Evolutionary conservation across 2,888 invertebrate genomes (phyloP), one percentile per base, ranked within the genome.

Genomic region (Cephus pulcher): DNA sequence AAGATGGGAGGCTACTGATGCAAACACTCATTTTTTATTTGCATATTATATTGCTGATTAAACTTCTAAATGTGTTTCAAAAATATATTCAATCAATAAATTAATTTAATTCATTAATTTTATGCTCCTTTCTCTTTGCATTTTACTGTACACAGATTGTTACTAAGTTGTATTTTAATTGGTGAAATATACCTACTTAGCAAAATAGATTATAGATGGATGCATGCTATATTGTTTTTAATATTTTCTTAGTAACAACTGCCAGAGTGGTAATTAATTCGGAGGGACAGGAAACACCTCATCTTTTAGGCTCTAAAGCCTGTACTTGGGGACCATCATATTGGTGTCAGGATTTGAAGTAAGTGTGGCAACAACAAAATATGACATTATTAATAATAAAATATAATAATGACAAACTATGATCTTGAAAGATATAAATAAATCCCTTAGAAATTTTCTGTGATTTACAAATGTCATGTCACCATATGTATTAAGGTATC

Each of bases 311-410:
- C 32, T 91, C 92, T 69, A 92, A 93, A 74, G 93, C 94, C 87
- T 97, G 97, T 89, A 95, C 95, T 11, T 95, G 95, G 94, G 97
- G 97, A 11, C 96, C 96, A 4, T 92, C 94, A 0, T 97, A 95
- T 88, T 97, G 97, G 97, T 97, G 97, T 91, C 93, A 93, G 83
- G 93, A 87, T 92, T 93, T 91, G 88, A 93, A 88, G 94, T 94
- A 92, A 91, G 92, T 83, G 77, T 30, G n/a, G 74, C 15, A 56
- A 56, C 23, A 56, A 23, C 23, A 56, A 56, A 56, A 56, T 56
- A 1, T 23, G 23, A 56, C 6, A 56, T 23, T 56, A 56, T 56
- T 56, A 9, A 6, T 56, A 56, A 56, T 56, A 23, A 56, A 56
- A 23, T 6, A 56, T 6, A 23, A 56, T 9, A 56, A 15, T 56